Conservation (phyloP, 2,113 vertebrate species). For the Periophthalmus modestus region DNA sequence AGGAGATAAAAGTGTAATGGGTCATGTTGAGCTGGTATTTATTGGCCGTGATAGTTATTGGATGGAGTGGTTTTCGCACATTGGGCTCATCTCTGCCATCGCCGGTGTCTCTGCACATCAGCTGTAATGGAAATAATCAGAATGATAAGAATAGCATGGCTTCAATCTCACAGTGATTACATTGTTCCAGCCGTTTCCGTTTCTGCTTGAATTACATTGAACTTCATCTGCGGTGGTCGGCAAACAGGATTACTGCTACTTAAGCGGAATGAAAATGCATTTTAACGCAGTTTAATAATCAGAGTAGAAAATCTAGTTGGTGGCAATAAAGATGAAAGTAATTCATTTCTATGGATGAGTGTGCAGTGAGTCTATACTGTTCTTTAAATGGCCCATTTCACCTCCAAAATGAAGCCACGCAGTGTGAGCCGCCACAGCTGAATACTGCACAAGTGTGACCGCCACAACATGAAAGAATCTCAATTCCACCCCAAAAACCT, state of each 20-base stretch:
- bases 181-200: constrained; percentile 77
- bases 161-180: constrained; percentile 81
- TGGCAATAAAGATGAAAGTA: constrained; percentile 80
- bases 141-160: constrained; percentile 76
- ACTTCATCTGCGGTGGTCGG: constrained; percentile 75
- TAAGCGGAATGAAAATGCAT: constrained; percentile 84
- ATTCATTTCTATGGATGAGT: constrained; percentile 77
- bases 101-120: constrained; percentile 45
- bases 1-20: constrained; percentile 44
- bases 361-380: constrained; percentile 56
- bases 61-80: constrained; percentile 53
- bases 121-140: constrained; percentile 73
- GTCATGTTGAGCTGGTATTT: constrained; percentile 54
- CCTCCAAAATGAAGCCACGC: constrained; percentile 57
- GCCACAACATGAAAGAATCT: constrained; percentile 63
- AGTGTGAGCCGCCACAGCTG: constrained; percentile 62
- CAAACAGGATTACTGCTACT: constrained; percentile 83
- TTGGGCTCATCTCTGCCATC: constrained; percentile 43
- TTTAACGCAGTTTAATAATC: constrained; percentile 80
- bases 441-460: constrained; percentile 38
- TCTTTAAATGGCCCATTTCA: constrained; percentile 38
- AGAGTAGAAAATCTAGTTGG: constrained; percentile 80
- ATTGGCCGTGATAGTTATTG: constrained; percentile 65
- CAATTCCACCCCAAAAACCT: constrained; percentile 57
- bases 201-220: constrained; percentile 83